These are phyloP conservation scores for Aphis craccivora DNA, from an alignment of 1,140 invertebrate genomes.

Conservation along the genomic window DNA sequence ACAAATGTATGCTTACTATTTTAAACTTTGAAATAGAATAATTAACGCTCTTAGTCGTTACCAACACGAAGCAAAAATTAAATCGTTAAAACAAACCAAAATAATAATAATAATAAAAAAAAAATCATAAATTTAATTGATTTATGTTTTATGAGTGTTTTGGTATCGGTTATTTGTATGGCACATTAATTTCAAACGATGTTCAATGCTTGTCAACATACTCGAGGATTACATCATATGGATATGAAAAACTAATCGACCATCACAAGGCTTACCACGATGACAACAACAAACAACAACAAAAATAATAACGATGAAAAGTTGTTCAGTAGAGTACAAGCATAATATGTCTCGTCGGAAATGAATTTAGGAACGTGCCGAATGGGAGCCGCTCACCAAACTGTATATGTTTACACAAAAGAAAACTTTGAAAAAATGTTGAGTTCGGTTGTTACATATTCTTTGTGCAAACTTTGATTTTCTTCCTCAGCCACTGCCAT, in stretches of 20 bases:
- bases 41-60: too few relatives aligned
- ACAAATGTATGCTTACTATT: too few relatives aligned
- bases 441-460: constrained; percentile 3
- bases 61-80: too few relatives aligned
- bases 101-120: too few relatives aligned
- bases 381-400: background rate
- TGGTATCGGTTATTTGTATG: too few relatives aligned
- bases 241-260: background rate
- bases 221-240: too few relatives aligned
- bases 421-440: background rate
- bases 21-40: too few relatives aligned
- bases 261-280: background rate
- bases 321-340: background rate
- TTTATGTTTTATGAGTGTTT: too few relatives aligned
- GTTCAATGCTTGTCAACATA: too few relatives aligned
- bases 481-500: background rate
- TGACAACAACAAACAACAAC: background rate
- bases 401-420: background rate
- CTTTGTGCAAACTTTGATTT: background rate
- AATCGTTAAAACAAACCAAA: too few relatives aligned
- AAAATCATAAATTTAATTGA: too few relatives aligned
- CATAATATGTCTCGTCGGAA: background rate
- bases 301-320: background rate
- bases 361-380: background rate
- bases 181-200: too few relatives aligned